A percentile compares a stretch with the other conserved stretches of the same genome.
phyloP scores from a whole-genome alignment of 2,888 invertebrate species.

The Plemyria rubiginata region DNA sequence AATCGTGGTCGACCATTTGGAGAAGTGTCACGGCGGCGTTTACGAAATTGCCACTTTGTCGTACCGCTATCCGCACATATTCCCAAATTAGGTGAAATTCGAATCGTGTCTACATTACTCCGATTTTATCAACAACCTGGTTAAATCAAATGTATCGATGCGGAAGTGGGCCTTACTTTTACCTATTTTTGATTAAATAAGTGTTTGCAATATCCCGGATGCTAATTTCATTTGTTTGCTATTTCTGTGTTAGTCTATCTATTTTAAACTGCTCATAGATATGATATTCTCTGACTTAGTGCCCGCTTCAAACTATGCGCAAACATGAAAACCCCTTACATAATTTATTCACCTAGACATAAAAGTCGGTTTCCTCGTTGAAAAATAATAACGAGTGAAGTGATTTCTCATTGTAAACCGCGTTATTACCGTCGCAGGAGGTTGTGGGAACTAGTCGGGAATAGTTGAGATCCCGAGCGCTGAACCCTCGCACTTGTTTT shows the following conservation, averaged over 20 bases:
- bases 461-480: constrained; percentile 58
- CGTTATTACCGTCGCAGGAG: constrained; percentile 62
- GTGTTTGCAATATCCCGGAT: neutral
- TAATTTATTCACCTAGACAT: neutral
- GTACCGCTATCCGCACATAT: constrained; percentile 41
- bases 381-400: constrained; percentile 29
- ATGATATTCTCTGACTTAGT: neutral
- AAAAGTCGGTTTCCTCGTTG: neutral
- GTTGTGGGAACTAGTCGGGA: constrained; percentile 65
- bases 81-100: constrained; percentile 41
- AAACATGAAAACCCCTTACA: neutral
- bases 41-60: constrained; percentile 43
- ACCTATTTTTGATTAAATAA: neutral
- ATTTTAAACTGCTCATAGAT: neutral
- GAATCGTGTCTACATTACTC: constrained; percentile 36
- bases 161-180: constrained; percentile 37
- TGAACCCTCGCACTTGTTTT: constrained; percentile 75
- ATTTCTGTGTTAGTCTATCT: neutral
- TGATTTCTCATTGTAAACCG: constrained; percentile 65
- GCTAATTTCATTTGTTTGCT: neutral
- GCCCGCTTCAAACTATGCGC: neutral
- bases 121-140: constrained; percentile 22
- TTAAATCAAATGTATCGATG: constrained; percentile 18
- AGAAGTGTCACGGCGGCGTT: constrained; percentile 42
- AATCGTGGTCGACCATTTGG: constrained; percentile 44